Evolutionary conservation across 2,113 vertebrate species (phyloP), one percentile per base, ranked within the genome.

Genomic region (Hippoglossus stenolepis): DNA sequence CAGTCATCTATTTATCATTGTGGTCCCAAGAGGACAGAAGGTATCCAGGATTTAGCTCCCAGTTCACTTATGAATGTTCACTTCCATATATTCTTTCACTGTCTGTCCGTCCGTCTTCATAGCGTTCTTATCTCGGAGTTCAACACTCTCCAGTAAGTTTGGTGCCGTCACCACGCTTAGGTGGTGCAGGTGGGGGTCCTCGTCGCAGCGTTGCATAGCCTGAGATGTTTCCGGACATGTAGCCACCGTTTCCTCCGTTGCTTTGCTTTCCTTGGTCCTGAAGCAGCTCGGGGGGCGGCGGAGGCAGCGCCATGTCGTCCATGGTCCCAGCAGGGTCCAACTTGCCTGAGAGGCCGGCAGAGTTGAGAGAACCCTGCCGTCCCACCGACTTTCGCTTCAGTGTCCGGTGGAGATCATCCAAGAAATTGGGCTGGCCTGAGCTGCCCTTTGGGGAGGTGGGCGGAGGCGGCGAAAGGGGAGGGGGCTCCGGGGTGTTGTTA

Each of bases 161-260:
- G 90, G 98, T 99, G 81, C 85, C 93, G 80, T 98, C 95, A 93
- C 98, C 98, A 85, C 98, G 95, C 76, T 99, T 99, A 6, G 98
- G 98, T 12, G 98, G 98, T 0, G 98, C 94, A 0, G 98, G 97
- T 0, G 98, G 98, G 0, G 98, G 97, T 18, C 97, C 98, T 67
- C 96, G 94, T 85, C 97, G 93, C 88, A 99, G 77, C 0, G 98
- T 99, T 94, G 98, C 98, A 95, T 99, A 99, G 95, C 97, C 97
- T 8, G 97, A 97, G 93, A 99, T 95, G 35, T 96, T 97, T 63
- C 94, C 93, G 26, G 96, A 95, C 79, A 94, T 94, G 23, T 94
- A 97, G 71, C 89, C 77, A 9, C 93, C 92, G 1, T 85, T 87
- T 31, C 88, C 91, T 54, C 91, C 92, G 0, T 91, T 92, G 83